phyloP scores from a whole-genome alignment of 53 echinoderm and acorn worm genomes.

The Holothuria leucospilota region DNA sequence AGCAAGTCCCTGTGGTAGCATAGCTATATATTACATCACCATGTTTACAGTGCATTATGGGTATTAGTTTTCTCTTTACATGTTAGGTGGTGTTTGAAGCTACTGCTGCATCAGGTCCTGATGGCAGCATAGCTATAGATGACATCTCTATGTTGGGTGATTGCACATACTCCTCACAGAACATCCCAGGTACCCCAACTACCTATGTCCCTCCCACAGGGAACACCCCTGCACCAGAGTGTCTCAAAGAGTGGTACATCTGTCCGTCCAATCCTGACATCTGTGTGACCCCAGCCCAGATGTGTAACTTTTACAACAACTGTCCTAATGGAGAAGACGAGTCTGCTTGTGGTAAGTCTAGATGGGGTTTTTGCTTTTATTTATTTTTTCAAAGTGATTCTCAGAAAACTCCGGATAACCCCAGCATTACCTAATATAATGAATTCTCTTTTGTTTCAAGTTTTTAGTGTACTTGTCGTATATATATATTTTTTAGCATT shows the following conservation, averaged over 20 bases:
- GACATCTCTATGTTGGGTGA: constrained; percentile 52
- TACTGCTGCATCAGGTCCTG: constrained; percentile 57
- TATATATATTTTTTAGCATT: too few species aligned
- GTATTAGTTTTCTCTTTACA: neutral
- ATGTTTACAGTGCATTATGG: too few species aligned
- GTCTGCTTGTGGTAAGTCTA: constrained; percentile 70
- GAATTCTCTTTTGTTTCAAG: too few species aligned
- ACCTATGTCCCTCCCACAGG: constrained; percentile 16
- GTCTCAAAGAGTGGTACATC: constrained; percentile 45
- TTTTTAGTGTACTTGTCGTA: too few species aligned
- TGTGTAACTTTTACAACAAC: constrained; percentile 76
- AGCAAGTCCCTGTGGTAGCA: too few species aligned
- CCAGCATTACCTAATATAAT: too few species aligned
- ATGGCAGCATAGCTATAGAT: constrained; percentile 87
- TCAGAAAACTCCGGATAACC: too few species aligned
- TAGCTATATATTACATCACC: too few species aligned
- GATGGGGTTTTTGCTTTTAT: too few species aligned
- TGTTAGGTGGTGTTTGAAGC: constrained; percentile 80
- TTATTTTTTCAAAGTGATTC: too few species aligned
- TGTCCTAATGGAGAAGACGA: constrained; percentile 78
- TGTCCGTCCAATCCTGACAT: constrained; percentile 46
- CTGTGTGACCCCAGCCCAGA: constrained; percentile 66
- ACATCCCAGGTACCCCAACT: constrained; percentile 36
- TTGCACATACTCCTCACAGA: too few species aligned
- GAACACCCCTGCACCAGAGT: constrained; percentile 23